Evolutionary conservation across 1,140 invertebrate species (phyloP).

Genomic region (Hormaphis cornu): DNA sequence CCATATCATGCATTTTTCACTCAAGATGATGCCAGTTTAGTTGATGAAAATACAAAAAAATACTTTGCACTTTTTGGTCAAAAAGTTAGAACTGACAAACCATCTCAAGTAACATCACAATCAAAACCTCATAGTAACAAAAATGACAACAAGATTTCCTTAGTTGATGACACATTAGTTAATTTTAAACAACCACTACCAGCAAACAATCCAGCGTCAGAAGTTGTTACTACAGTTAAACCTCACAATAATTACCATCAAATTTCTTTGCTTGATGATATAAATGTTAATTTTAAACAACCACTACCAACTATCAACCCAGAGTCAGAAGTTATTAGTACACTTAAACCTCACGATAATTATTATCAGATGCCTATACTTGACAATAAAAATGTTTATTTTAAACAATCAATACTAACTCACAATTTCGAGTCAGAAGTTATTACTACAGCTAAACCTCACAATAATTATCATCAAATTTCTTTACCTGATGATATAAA

Average conservation of each 20-base stretch:
- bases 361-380: conserved; percentile 29
- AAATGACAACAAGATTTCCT: not conserved
- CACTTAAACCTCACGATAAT: conserved; percentile 10
- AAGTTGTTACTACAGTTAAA: conserved; percentile 42
- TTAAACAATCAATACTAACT: conserved; percentile 44
- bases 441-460: not conserved
- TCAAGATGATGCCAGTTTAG: conserved; percentile 56
- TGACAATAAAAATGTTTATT: conserved; percentile 47
- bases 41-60: conserved; percentile 66
- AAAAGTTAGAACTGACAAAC: conserved; percentile 47
- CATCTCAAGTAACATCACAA: not conserved
- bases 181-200: conserved; percentile 48
- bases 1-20: conserved; percentile 59
- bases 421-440: conserved; percentile 49
- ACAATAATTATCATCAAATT: conserved; percentile 33
- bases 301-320: not conserved
- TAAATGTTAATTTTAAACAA: not conserved
- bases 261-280: too few relatives aligned
- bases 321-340: too few relatives aligned
- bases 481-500: conserved; percentile 39
- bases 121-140: conserved; percentile 2
- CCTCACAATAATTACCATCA: too few relatives aligned
- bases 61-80: conserved; percentile 67
- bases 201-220: conserved; percentile 48
- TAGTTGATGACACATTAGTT: conserved; percentile 44